These are phyloP conservation scores for Amyelois transitella DNA, from an alignment of 1,140 invertebrate genomes.

Conservation along the genomic window DNA sequence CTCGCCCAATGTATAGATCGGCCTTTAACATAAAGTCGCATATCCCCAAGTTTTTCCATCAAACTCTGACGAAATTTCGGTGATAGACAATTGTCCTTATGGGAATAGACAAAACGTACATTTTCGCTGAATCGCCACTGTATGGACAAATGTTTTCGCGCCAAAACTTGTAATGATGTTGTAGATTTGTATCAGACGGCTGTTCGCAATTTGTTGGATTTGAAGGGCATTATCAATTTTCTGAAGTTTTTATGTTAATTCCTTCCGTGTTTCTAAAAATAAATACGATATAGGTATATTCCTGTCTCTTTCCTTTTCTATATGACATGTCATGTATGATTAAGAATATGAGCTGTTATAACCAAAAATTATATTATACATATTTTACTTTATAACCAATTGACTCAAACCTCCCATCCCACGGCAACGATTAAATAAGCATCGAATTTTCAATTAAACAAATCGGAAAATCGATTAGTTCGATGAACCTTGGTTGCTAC, in stretches of 20 bases:
- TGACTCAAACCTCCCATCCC: too few relatives aligned
- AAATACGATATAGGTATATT: too few relatives aligned
- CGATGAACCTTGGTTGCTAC: conserved; percentile 10
- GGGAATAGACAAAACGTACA: background rate
- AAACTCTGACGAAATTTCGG: background rate
- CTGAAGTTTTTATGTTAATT: background rate
- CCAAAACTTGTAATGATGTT: background rate
- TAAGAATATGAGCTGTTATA: too few relatives aligned
- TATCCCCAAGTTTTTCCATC: background rate
- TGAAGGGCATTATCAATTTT: background rate
- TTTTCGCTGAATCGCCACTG: background rate
- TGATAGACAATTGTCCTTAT: background rate
- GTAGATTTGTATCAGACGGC: background rate
- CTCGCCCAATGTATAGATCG: too few relatives aligned
- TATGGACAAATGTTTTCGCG: background rate
- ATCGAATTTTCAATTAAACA: too few relatives aligned
- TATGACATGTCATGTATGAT: too few relatives aligned
- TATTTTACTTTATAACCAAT: too few relatives aligned
- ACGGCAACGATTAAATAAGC: too few relatives aligned
- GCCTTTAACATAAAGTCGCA: too few relatives aligned
- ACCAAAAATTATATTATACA: too few relatives aligned
- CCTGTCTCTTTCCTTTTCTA: too few relatives aligned
- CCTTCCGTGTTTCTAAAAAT: too few relatives aligned
- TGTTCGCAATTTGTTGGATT: background rate
- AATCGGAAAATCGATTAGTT: conserved; percentile 2